phyloP scores from a whole-genome alignment of 1,140 invertebrate genomes.

The Zaprionus kolodkinae region DNA sequence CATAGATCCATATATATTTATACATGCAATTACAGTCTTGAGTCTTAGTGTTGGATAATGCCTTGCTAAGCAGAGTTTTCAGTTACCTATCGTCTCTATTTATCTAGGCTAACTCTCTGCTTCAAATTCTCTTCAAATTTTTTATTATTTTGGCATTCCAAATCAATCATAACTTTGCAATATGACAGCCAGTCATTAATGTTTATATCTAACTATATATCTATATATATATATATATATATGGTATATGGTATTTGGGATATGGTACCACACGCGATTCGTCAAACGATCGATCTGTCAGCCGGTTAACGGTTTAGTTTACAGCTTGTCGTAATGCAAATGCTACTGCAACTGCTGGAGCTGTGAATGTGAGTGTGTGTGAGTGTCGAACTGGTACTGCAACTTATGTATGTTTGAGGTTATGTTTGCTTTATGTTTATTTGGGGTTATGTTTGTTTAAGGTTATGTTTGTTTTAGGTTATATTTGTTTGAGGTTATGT shows the following conservation, averaged over 20 bases:
- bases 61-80: too few relatives aligned
- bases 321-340: conserved; percentile 26
- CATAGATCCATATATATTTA: too few relatives aligned
- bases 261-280: conserved; percentile 11
- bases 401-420: not conserved
- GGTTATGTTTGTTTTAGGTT: too few relatives aligned
- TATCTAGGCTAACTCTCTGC: not conserved
- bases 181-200: not conserved
- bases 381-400: conserved; percentile 16
- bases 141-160: not conserved
- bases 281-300: conserved; percentile 14
- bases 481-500: not conserved
- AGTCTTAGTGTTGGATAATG: conserved; percentile 1
- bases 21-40: too few relatives aligned
- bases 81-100: not conserved
- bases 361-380: conserved; percentile 3
- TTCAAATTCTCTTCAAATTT: not conserved
- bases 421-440: too few relatives aligned
- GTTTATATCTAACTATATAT: too few relatives aligned
- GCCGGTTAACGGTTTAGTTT: conserved; percentile 17
- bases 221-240: not conserved
- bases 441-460: too few relatives aligned
- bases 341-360: conserved; percentile 39
- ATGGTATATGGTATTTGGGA: not conserved
- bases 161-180: not conserved